phyloP scores from a whole-genome alignment of 2,113 vertebrate genomes.

The Leptodactylus fuscus region DNA sequence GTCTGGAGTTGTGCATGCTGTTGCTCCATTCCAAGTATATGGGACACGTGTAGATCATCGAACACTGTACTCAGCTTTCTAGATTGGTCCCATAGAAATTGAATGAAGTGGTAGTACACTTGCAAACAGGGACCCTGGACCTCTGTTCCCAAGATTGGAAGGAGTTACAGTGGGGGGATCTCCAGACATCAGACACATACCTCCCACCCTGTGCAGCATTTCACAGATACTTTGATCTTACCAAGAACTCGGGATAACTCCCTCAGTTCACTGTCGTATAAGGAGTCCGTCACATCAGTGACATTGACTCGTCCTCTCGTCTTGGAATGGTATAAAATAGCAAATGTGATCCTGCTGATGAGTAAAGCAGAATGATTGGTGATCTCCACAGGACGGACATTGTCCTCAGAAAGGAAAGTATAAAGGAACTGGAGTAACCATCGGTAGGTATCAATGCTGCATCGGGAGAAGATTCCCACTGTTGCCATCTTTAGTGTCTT shows the following conservation, averaged over 20 bases:
- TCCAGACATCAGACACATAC: too few species aligned
- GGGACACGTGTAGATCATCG: too few species aligned
- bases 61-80: too few species aligned
- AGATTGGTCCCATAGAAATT: too few species aligned
- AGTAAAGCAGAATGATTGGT: not conserved
- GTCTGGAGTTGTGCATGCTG: too few species aligned
- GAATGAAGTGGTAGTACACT: too few species aligned
- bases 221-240: not conserved
- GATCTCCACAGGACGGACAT: not conserved
- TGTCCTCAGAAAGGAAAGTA: not conserved
- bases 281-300: slow-evolving; percentile 13
- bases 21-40: too few species aligned
- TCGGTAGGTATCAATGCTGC: not conserved
- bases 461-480: slow-evolving; percentile 27
- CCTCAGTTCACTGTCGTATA: not conserved
- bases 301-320: slow-evolving; percentile 20
- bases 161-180: too few species aligned
- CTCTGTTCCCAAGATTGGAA: too few species aligned
- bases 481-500: not conserved
- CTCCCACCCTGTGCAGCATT: too few species aligned
- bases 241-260: not conserved
- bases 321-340: slow-evolving; percentile 30
- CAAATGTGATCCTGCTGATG: not conserved
- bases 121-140: too few species aligned
- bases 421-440: slow-evolving; percentile 1